These are phyloP conservation scores for Polypterus bichir DNA, from an alignment of 2,113 vertebrate species.

Conservation along the genomic window DNA sequence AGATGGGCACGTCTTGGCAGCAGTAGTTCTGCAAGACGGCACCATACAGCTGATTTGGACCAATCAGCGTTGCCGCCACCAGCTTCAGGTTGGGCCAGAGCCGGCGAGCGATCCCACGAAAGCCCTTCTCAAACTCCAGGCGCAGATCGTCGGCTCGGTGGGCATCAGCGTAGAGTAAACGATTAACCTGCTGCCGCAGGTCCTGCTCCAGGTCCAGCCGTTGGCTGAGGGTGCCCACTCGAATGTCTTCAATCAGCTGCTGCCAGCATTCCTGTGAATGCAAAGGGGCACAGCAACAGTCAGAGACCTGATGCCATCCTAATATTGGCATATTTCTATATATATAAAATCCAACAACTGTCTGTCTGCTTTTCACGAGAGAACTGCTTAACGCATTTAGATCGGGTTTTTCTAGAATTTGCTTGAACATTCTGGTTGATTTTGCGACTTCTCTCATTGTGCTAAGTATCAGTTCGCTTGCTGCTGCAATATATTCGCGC, in stretches of 20 bases:
- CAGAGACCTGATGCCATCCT: no score
- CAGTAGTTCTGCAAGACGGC: conserved; percentile 48
- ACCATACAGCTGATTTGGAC: conserved; percentile 53
- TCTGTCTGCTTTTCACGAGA: no score
- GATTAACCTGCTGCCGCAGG: conserved; percentile 34
- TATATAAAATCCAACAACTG: no score
- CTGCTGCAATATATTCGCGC: no score
- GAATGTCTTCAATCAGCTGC: conserved; percentile 56
- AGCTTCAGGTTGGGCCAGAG: conserved; percentile 74
- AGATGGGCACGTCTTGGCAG: conserved; percentile 67
- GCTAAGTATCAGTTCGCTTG: no score
- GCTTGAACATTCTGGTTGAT: no score
- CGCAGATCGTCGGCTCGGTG: conserved; percentile 49
- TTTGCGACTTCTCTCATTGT: no score
- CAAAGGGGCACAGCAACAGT: no score
- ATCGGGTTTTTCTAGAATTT: no score
- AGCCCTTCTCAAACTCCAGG: conserved; percentile 46
- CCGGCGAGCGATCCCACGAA: conserved; percentile 57
- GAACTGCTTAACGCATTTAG: no score
- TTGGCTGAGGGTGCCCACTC: conserved; percentile 45
- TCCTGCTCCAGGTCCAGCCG: conserved; percentile 39
- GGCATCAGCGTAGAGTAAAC: conserved; percentile 38
- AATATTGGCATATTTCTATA: no score
- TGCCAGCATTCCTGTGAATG: conserved; percentile 37
- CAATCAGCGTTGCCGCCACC: conserved; percentile 62